These are phyloP conservation scores for Drosophila paulistorum DNA, from an alignment of 1,140 invertebrate genomes.

Conservation along the genomic window DNA sequence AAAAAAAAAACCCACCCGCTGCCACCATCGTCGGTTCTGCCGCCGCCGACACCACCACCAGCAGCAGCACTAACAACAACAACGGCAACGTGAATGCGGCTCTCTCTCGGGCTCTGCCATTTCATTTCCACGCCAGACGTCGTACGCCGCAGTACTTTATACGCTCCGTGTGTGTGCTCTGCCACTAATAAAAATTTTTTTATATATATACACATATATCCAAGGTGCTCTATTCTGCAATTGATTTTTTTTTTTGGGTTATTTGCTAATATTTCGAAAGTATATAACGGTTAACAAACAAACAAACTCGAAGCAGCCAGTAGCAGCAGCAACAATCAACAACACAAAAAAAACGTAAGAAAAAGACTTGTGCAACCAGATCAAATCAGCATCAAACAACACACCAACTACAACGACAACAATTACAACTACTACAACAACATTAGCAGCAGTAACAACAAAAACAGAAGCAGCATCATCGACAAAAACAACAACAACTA, in stretches of 20 bases:
- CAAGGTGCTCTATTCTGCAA: slow-evolving; percentile 58
- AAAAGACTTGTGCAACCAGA: slow-evolving; percentile 42
- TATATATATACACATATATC: slow-evolving; percentile 22
- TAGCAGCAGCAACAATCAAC: slow-evolving; percentile 15
- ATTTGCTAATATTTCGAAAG: slow-evolving; percentile 32
- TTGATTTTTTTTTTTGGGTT: slow-evolving; percentile 68
- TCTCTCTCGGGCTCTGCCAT: slow-evolving; percentile 32
- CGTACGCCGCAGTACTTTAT: slow-evolving; percentile 61
- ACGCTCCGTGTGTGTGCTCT: slow-evolving; percentile 56
- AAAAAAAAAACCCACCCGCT: slow-evolving; percentile 6
- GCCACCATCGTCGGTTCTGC: slow-evolving; percentile 13
- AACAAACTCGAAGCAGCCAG: slow-evolving; percentile 40
- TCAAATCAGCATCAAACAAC: slow-evolving; percentile 28
- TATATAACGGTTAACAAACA: slow-evolving; percentile 42
- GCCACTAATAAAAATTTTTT: slow-evolving; percentile 34
- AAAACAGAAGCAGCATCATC: slow-evolving; percentile 39
- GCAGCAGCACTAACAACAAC: background rate
- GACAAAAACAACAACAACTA: slow-evolving; percentile 31
- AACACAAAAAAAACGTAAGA: slow-evolving; percentile 34
- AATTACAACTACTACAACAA: slow-evolving; percentile 23
- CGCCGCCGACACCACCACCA: background rate
- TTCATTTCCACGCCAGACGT: slow-evolving; percentile 60
- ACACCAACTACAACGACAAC: slow-evolving; percentile 38
- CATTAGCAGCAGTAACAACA: background rate
- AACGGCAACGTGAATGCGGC: slow-evolving; percentile 7